Conservation (phyloP, 2,888 invertebrate species). For the Patella caerulea region DNA sequence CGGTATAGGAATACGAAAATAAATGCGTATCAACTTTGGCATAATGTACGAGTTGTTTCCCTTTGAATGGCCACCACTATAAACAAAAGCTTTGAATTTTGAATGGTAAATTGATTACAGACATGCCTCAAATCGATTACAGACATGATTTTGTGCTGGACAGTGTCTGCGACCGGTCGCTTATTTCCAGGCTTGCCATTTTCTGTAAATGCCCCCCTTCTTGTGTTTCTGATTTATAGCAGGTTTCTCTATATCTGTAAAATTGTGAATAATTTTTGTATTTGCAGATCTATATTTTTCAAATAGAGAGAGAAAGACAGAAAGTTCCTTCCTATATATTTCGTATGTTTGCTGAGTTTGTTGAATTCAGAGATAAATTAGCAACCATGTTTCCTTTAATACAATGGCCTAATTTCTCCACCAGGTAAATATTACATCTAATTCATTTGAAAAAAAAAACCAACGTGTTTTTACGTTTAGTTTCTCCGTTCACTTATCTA, state of each 20-base stretch:
- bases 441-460: constrained; percentile 21
- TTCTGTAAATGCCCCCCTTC: no score
- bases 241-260: not conserved
- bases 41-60: no score
- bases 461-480: no score
- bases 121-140: no score
- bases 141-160: no score
- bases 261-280: not conserved
- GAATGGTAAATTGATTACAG: no score
- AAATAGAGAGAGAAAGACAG: constrained; percentile 87
- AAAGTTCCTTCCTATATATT: constrained; percentile 90
- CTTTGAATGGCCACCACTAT: no score
- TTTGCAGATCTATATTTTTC: constrained; percentile 71
- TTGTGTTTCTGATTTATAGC: not conserved
- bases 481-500: no score
- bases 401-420: constrained; percentile 79
- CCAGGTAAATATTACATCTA: constrained; percentile 75
- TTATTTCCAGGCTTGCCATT: not conserved
- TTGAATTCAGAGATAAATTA: constrained; percentile 95
- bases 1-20: no score
- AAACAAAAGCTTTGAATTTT: no score
- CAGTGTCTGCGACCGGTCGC: no score
- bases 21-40: no score
- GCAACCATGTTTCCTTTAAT: constrained; percentile 92
- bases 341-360: constrained; percentile 96